Conservation (phyloP, 2,113 vertebrate genomes). For the Paraplagusia blochii region DNA sequence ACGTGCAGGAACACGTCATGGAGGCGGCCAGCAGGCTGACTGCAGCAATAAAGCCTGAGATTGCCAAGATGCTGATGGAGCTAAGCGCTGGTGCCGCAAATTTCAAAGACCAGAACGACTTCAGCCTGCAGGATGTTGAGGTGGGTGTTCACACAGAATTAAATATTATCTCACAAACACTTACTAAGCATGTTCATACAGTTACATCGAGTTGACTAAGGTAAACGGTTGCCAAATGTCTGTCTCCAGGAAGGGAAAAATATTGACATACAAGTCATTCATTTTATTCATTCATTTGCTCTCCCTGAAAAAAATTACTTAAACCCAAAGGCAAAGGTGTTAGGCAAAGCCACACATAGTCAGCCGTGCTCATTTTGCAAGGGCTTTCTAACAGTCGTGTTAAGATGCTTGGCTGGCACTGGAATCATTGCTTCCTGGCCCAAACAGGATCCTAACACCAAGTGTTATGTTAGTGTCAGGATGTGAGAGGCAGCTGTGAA, state of each 20-base stretch:
- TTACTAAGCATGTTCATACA: not conserved
- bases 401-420: conserved; percentile 42
- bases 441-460: conserved; percentile 29
- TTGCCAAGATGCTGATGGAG: conserved; percentile 99
- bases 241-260: conserved; percentile 3
- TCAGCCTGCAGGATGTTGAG: conserved; percentile 98
- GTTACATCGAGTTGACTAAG: conserved; percentile 9
- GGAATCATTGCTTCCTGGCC: conserved; percentile 59
- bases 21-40: conserved; percentile 95
- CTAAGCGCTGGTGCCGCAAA: conserved; percentile 93
- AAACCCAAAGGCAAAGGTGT: conserved; percentile 6
- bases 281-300: conserved; percentile 22
- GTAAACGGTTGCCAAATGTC: conserved; percentile 7
- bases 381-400: conserved; percentile 30
- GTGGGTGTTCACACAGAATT: conserved; percentile 65
- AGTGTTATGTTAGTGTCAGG: conserved; percentile 55
- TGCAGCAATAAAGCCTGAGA: conserved; percentile 98
- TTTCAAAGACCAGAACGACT: conserved; percentile 98
- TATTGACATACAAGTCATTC: conserved; percentile 2
- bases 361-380: conserved; percentile 22
- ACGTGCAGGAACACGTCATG: conserved; percentile 99
- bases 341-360: conserved; percentile 3
- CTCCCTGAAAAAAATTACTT: conserved; percentile 5
- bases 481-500: conserved; percentile 60
- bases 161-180: not conserved